phyloP scores from a whole-genome alignment of 1,140 invertebrate species.

The Psilanteris sp. region DNA sequence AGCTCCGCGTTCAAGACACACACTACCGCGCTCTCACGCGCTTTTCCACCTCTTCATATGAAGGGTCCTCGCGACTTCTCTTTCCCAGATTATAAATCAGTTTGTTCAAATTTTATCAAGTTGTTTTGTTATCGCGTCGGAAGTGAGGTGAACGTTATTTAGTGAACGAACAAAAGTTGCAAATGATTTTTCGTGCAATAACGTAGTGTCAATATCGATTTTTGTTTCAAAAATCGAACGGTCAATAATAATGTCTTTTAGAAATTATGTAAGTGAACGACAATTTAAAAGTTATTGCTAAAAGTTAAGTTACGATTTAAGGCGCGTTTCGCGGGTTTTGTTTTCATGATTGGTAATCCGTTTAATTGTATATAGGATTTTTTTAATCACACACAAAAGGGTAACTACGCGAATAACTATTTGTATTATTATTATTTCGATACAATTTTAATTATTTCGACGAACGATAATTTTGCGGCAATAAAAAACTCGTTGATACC shows the following conservation, averaged over 20 bases:
- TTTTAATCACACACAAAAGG: too few species aligned
- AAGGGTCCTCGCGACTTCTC: conserved; percentile 54
- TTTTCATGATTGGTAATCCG: too few species aligned
- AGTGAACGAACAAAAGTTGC: conserved; percentile 25
- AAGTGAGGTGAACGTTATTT: conserved; percentile 39
- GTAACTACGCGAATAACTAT: too few species aligned
- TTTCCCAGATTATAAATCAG: conserved; percentile 39
- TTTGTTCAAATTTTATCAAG: conserved; percentile 40
- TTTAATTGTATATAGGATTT: too few species aligned
- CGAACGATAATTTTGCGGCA: too few species aligned
- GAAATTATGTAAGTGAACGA: conserved; percentile 76
- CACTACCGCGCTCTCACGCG: conserved; percentile 64
- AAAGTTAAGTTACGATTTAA: not conserved
- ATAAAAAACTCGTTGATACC: too few species aligned
- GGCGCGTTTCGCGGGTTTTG: too few species aligned
- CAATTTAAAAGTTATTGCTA: not conserved
- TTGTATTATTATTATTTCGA: too few species aligned
- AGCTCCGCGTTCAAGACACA: conserved; percentile 75
- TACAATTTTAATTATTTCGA: too few species aligned
- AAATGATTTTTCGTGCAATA: conserved; percentile 29
- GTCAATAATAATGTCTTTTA: conserved; percentile 72
- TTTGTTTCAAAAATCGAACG: conserved; percentile 2
- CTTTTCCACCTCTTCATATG: conserved; percentile 66
- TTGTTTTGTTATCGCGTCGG: conserved; percentile 36
- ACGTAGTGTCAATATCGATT: conserved; percentile 23